Evolutionary conservation across 2,113 vertebrate species (phyloP), one percentile per base, ranked within the genome.

Genomic region (Rallus limicola): DNA sequence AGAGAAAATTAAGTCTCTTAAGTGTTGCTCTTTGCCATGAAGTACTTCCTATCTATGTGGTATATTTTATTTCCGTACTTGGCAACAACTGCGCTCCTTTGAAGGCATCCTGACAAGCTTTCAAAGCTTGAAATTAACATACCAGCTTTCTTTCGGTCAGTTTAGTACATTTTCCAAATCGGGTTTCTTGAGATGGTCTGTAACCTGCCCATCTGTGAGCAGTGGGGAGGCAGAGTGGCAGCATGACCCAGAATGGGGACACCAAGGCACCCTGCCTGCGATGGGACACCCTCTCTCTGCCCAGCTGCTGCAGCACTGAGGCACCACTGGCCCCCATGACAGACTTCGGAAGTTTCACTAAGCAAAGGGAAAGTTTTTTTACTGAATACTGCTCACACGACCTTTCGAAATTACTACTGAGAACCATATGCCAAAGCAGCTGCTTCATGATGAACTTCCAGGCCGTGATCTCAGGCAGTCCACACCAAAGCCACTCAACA

Each of bases 1-100:
- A 88, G 52, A 92, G 87, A 93, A 96, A 97, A 95, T 95, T 92
- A 95, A 96, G 93, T 86, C 79, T 93, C 91, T 85, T 93, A 94
- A 95, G 77, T 40, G 69, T 84, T 91, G 76, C 84, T 87, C 82
- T 95, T 94, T 94, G 82, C 86, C 88, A 91, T 63, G 26, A 92
- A 96, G 82, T 59, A 95, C 82, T 91, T 95, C 62, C 83, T 77
- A 68, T 82, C 55, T 67, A 24, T 42, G 40, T 40, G 67, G 81
- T 50, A 7, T 59, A 79, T 85, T 90, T 95, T 82, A 69, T 86
- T 76, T 90, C 53, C 85, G 84, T 86, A 89, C 89, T 86, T 77
- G 77, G 77, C 84, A 91, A 93, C 70, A 82, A 86, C 55, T 10
- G 46, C 58, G 21, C 33, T 68, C 48, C n/a, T 86, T 55, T 33